phyloP scores from a whole-genome alignment of 2,888 invertebrate species.

The Muschampia plurimacula region DNA sequence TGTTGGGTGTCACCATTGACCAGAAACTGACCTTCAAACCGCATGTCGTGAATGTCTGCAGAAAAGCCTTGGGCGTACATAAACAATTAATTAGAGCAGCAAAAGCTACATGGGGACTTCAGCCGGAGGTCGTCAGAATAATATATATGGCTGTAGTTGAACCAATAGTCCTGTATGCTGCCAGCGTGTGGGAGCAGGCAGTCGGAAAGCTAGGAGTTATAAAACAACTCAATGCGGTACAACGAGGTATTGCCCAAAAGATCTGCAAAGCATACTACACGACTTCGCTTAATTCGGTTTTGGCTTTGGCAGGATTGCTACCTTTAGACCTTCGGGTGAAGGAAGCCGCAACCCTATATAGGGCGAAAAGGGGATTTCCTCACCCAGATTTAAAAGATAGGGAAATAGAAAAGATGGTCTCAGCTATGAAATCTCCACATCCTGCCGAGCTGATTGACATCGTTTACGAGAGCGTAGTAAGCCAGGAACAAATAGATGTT shows the following conservation, averaged over 20 bases:
- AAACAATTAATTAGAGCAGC: conserved; percentile 34
- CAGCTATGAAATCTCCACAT: conserved; percentile 15
- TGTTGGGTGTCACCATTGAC: conserved; percentile 40
- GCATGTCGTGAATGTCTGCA: conserved; percentile 29
- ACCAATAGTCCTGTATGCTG: conserved; percentile 11
- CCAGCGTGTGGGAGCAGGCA: background rate
- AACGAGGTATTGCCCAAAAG: conserved; percentile 40
- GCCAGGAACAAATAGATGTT: conserved; percentile 13
- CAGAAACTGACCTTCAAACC: conserved; percentile 37
- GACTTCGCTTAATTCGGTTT: conserved; percentile 41
- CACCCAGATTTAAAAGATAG: conserved; percentile 34
- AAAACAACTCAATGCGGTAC: conserved; percentile 22
- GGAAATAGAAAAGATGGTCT: conserved; percentile 39
- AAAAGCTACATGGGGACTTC: conserved; percentile 29
- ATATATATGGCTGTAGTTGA: conserved; percentile 5
- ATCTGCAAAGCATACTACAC: conserved; percentile 40
- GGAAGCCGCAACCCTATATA: conserved; percentile 44
- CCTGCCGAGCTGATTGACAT: conserved; percentile 9
- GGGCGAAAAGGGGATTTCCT: conserved; percentile 40
- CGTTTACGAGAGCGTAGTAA: conserved; percentile 18
- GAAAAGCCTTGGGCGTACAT: conserved; percentile 22
- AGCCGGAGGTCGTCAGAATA: conserved; percentile 14
- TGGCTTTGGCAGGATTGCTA: conserved; percentile 43
- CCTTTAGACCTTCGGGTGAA: conserved; percentile 43
- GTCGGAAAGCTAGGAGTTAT: background rate